Percentiles rank a stretch among this genome's conserved stretches.
phyloP scores from a whole-genome alignment of 2,888 invertebrate genomes.

The Trimorus sp. region DNA sequence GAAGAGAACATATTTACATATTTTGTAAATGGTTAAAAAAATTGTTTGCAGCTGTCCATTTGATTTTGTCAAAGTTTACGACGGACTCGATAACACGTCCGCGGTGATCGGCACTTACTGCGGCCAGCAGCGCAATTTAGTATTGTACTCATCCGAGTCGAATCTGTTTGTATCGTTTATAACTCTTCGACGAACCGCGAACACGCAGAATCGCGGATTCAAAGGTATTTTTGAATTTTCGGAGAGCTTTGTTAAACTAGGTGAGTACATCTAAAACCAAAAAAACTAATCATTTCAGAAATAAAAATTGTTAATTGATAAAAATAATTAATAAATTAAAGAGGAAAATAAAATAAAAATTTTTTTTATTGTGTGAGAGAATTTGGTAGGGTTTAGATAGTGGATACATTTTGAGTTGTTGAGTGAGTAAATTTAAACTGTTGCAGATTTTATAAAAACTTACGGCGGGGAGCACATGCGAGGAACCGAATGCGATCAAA shows the following conservation, averaged over 20 bases:
- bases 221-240: slow-evolving; percentile 99
- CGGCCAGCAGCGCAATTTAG: slow-evolving; percentile 97
- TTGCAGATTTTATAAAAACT: slow-evolving; percentile 93
- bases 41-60: slow-evolving; percentile 94
- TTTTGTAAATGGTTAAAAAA: too few species aligned
- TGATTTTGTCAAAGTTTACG: slow-evolving; percentile 98
- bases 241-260: slow-evolving; percentile 98
- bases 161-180: slow-evolving; percentile 95
- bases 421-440: too few species aligned
- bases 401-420: too few species aligned
- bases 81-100: slow-evolving; percentile 94
- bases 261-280: too few species aligned
- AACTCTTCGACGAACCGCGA: slow-evolving; percentile 94
- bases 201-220: slow-evolving; percentile 98
- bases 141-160: slow-evolving; percentile 96
- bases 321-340: too few species aligned
- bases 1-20: too few species aligned
- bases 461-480: slow-evolving; percentile 97
- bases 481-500: slow-evolving; percentile 99
- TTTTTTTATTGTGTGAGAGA: too few species aligned
- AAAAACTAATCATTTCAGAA: too few species aligned
- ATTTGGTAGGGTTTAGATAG: too few species aligned
- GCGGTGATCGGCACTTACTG: slow-evolving; percentile 98
- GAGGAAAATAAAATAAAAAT: too few species aligned
- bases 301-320: too few species aligned